Base-by-base conservation (phyloP, 2,888 invertebrate genomes). In the Proisotoma minuta region DNA sequence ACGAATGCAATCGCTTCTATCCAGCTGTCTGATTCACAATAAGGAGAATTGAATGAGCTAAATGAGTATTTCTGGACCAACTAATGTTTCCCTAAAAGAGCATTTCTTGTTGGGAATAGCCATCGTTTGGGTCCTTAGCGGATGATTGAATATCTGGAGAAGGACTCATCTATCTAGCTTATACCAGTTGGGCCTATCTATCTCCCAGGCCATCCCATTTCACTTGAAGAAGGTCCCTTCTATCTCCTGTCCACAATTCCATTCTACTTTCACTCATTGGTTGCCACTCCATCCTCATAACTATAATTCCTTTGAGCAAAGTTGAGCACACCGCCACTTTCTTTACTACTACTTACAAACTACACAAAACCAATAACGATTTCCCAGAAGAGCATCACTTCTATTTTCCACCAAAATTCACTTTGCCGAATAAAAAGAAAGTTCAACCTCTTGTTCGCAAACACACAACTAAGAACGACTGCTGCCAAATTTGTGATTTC, bases 261-360 rank as follows among this genome's bases (percentile, higher is more conserved):
- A 10, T 10, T 34, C 43, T 43, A 4, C 5, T 20, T 43, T n/a
- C n/a, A n/a, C n/a, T n/a, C n/a, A n/a, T n/a, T n/a, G n/a, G 10
- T 43, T 15, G 15, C 53, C 53, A 54, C 39, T 54, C 39, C 53
- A 54, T 54, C 28, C 53, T 39, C 53, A 54, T 54, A 56, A 56
- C 43, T 26, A 56, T 56, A 56, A 56, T 56, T 56, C 47, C 56
- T 56, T 56, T 47, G 56, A 56, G 56, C n/a, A 51, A 56, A 56
- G 56, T 56, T 56, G 56, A 56, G 56, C 47, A 56, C 34, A 22
- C 26, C 49, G 26, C 49, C 26, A 43, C 43, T 43, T 43, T 43
- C 43, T 18, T 20, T 43, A 43, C 43, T 24, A 49, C 22, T 49
- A 15, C 49, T 24, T 49, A 49, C 49, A 49, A 56, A 20, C 56